Evolutionary conservation across 2,797 vertebrate genomes (phyloP).

Genomic region (Muscicapa striata): DNA sequence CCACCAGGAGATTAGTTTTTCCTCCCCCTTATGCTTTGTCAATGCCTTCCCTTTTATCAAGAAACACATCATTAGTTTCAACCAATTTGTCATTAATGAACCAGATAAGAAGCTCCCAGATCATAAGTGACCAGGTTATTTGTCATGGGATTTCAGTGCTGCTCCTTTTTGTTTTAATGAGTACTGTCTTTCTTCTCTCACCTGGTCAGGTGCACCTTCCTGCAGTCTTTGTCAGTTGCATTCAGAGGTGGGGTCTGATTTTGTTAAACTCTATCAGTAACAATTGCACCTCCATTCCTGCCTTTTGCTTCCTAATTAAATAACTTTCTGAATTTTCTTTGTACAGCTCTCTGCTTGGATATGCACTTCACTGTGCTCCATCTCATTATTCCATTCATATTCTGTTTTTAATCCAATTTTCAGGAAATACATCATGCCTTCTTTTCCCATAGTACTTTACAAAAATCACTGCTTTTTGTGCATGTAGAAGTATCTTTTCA

Average conservation of each 20-base stretch:
- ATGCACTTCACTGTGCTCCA: not conserved
- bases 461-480: not conserved
- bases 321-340: not conserved
- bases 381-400: not conserved
- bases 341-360: not conserved
- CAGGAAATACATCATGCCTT: not conserved
- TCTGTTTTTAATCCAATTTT: constrained; percentile 17
- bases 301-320: not conserved
- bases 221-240: not conserved
- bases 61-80: constrained; percentile 11
- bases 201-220: not conserved
- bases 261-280: not conserved
- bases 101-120: not conserved
- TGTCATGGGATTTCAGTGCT: not conserved
- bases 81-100: not conserved
- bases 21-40: fast-evolving
- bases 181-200: not conserved
- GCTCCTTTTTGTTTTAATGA: constrained; percentile 18
- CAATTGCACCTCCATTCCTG: not conserved
- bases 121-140: not conserved
- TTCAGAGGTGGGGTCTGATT: not conserved
- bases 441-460: not conserved
- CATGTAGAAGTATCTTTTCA: not conserved
- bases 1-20: not conserved
- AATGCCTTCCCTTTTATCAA: not conserved